Base-by-base conservation (phyloP, 2,797 vertebrate genomes). In the Protosalanx chinensis region DNA sequence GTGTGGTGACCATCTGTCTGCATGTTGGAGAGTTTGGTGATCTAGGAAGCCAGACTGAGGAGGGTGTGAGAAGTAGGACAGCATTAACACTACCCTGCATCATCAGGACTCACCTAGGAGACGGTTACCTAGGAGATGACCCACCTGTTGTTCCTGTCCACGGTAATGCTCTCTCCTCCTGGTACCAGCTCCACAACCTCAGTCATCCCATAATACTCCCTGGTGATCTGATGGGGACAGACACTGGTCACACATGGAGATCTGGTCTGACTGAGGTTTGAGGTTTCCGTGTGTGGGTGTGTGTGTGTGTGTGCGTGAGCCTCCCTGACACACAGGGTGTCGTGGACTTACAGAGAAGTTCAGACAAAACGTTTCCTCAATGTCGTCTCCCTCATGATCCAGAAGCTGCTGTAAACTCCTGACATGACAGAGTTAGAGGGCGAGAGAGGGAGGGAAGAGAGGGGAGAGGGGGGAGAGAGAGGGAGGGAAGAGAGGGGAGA, bases 361-460 rank as follows among this genome's bases (percentile, higher is more conserved):
- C 81, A 98, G 95, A 85, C 96, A 96, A 90, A 99, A 99, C 0
- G 82, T 91, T 51, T 98, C 97, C 86, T 98, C 96, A 15, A 99
- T 83, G 41, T 98, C 95, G 57, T 91, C 90, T 3, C 91, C 95
- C 0, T 96, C 91, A 63, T 97, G 96, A 88, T 98, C 97, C 69
- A 99, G 78, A 82, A 98, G 95, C 63, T 98, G 94, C 70, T 98
- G 96, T 68, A 99, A 93, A 90, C 97, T 98, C 92, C 97, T 99
- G 73, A 56, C 85, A 72, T 64, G 16, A 64, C 23, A 72, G 5
- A 2, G 29, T 15, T 15, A 35, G 32, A 15, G 63, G 23, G 23
- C 23, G 23, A 27, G 23, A 27, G 23, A 27, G 23, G 23, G 41
- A 46, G 3, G 41, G 3, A 12, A 46, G 41, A 46, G 41, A 13